Base-by-base conservation (phyloP, 2,113 vertebrate species). In the Calidris pugnax region DNA sequence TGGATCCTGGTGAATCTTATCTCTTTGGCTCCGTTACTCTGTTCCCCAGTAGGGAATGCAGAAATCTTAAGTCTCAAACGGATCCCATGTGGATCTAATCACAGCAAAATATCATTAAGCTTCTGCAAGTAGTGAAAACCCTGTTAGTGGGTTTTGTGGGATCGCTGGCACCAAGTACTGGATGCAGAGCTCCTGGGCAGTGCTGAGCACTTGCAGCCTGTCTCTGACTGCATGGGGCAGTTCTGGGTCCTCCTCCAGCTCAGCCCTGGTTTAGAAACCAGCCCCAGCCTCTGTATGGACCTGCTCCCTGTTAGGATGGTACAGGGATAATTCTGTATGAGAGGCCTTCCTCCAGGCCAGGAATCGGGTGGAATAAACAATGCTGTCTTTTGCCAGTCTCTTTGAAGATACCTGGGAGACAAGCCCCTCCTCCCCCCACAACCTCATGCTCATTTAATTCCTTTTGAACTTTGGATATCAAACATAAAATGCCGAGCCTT, bases 391-490 rank as follows among this genome's bases (percentile, higher is more conserved):
- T 87, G 48, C 55, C 32, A 94, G 72, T 84, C 28, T 88, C 47
- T 88, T 63, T 81, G 82, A 96, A 93, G 63, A 26, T 48, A 62
- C 47, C 15, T n/a, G 17, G n/a, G 60, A 51, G 14, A 62, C 67
- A 93, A 89, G 48, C 15, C 41, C 9, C 22, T 66, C 19, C 39
- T 50, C 20, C 30, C 15, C 5, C 12, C 0, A 4, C 41, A 73
- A 75, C 14, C 22, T 83, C 10, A 12, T 2, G 7, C 28, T 89
- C 33, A 45, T 92, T 93, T 84, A 74, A 75, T 89, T 95, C 30
- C 41, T 75, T 94, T 93, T 81, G 85, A 90, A 78, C 43, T 72
- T 43, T 35, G 47, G 35, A 68, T 75, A 87, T 84, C 47, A 86
- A 78, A 80, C 4, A 7, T 14, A 53, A 68, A 78, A 84, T 26